Conservation (phyloP, 1,140 invertebrate genomes). For the Brachionus rotundiformis region DNA sequence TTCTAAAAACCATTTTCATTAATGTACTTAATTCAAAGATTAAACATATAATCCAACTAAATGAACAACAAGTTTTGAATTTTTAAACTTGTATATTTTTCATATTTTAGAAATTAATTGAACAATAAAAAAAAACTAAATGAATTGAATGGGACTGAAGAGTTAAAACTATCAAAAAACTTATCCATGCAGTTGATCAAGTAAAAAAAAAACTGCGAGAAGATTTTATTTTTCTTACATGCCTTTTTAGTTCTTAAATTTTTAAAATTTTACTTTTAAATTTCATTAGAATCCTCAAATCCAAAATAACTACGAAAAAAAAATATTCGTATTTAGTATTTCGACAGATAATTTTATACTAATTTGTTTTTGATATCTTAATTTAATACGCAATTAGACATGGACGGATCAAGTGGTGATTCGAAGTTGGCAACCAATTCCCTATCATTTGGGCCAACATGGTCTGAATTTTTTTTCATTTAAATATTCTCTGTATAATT, state of each 20-base stretch:
- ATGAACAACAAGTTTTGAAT: background rate
- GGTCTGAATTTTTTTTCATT: background rate
- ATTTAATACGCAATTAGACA: constrained; percentile 18
- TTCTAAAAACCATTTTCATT: background rate
- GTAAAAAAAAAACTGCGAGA: constrained; percentile 13
- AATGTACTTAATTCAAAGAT: background rate
- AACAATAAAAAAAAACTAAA: background rate
- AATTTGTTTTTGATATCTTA: constrained; percentile 17
- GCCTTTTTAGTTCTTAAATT: background rate
- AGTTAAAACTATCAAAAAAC: background rate
- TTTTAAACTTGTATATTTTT: background rate
- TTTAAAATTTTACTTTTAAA: background rate
- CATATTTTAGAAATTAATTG: constrained; percentile 4
- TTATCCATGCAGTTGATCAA: constrained; percentile 6
- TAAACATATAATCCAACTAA: background rate
- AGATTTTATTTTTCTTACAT: background rate
- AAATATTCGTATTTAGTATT: constrained; percentile 21
- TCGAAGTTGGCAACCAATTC: background rate
- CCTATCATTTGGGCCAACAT: constrained; percentile 5
- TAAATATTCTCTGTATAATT: background rate
- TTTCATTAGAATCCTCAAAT: background rate
- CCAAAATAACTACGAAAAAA: constrained; percentile 17
- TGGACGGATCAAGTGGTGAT: background rate
- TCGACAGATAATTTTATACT: constrained; percentile 19
- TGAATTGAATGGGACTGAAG: background rate